Evolutionary conservation across 2,113 vertebrate genomes (phyloP), one percentile per base, ranked within the genome.

Genomic region (Machaerirhynchus nigripectus): DNA sequence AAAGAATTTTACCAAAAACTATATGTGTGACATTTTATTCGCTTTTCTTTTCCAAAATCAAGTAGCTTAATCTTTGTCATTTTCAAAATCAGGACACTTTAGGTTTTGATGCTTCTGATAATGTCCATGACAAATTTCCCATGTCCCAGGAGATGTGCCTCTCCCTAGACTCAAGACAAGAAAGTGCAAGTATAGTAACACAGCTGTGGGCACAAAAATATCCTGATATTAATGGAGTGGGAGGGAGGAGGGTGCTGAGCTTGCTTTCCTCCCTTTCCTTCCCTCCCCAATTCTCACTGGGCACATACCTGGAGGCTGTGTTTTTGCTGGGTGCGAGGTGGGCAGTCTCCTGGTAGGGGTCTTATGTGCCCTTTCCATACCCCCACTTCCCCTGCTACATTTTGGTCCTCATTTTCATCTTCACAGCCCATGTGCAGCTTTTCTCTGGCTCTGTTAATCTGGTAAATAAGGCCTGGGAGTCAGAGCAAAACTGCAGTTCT

Each of bases 161-260:
- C 50, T 92, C 75, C 63, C 67, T 53, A 80, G 90, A 49, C 83
- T 93, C 61, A 76, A 88, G 59, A 73, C 23, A 88, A 97, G 94
- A 92, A 83, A 53, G 27, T 44, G 24, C 50, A 93, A 96, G 67
- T 92, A 95, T 93, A 94, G 94, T 35, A 96, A 93, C 94, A 76
- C 96, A 97, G 92, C 94, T 97, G 95, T 80, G 63, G 92, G 37
- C 76, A 79, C 85, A 42, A 92, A 94, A 97, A 95, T 96, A 96
- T 83, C 83, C 63, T 57, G 85, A 83, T 94, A 90, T 86, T 86
- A 90, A 50, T 77, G 83, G 76, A 80, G 37, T 46, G n/a, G 16
- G 47, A 83, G 31, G 85, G 78, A 80, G 50, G 70, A 93, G 53
- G 10, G 22, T 70, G 83, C 90, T 96, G 94, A 96, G 67, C 13